Conservation (phyloP, 2,888 invertebrate genomes). For the Cantharis flavilabris region DNA sequence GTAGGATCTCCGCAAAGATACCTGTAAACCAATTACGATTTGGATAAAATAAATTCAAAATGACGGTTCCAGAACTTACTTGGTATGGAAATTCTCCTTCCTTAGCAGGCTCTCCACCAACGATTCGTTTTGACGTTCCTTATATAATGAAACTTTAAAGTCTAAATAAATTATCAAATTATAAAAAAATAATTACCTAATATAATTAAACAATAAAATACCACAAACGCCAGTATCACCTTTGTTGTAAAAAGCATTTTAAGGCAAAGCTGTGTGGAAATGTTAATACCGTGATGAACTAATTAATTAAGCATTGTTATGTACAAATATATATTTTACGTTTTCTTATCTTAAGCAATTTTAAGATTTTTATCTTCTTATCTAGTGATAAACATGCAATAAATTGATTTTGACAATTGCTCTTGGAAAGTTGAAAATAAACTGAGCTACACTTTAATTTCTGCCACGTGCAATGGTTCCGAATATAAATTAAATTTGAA, state of each 20-base stretch:
- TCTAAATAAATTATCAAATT: neutral
- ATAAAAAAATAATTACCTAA: neutral
- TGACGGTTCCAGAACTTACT: conserved; percentile 15
- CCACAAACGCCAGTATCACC: neutral
- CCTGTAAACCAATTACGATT: conserved; percentile 25
- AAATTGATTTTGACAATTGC: neutral
- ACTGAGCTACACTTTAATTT: too few relatives aligned
- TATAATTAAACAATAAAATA: neutral
- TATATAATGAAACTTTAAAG: neutral
- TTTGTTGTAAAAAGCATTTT: neutral
- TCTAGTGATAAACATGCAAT: neutral
- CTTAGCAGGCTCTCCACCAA: conserved; percentile 36
- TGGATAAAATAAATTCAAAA: too few relatives aligned
- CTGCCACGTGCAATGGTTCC: neutral
- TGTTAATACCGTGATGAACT: neutral
- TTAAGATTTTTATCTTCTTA: neutral
- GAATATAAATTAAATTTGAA: too few relatives aligned
- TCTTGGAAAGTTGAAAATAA: neutral
- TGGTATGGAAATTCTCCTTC: conserved; percentile 39
- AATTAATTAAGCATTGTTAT: neutral
- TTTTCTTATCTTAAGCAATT: neutral
- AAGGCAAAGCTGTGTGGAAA: neutral
- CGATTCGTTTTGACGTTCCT: conserved; percentile 26
- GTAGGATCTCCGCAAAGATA: conserved; percentile 40
- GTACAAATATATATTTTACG: neutral